Percentiles rank a stretch among this genome's conserved stretches.
These are phyloP conservation scores for Chrysopilus asiliformis DNA, from an alignment of 2,888 invertebrate genomes.

Conservation along the genomic window DNA sequence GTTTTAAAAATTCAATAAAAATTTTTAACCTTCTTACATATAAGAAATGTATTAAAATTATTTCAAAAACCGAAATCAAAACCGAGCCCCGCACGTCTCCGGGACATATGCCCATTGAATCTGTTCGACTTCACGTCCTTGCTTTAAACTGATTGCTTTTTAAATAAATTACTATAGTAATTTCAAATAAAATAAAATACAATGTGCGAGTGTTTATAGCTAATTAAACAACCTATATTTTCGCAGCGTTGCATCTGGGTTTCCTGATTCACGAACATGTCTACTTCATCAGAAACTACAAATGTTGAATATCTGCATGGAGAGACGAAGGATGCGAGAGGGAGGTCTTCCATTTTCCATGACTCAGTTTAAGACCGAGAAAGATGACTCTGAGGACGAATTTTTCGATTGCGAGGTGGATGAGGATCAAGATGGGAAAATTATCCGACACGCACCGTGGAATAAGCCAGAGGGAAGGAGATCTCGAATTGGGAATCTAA, in stretches of 20 bases:
- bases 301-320: constrained; percentile 67
- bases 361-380: constrained; percentile 17
- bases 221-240: too few relatives aligned
- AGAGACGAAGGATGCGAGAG: constrained; percentile 43
- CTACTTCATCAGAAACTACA: constrained; percentile 91
- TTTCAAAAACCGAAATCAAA: too few relatives aligned
- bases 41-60: too few relatives aligned
- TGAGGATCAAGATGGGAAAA: constrained; percentile 18
- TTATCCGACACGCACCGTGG: constrained; percentile 40
- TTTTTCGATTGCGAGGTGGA: constrained; percentile 56
- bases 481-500: constrained; percentile 51
- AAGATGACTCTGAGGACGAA: constrained; percentile 49
- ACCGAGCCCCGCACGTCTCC: too few relatives aligned
- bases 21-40: too few relatives aligned
- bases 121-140: too few relatives aligned
- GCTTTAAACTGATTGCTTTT: too few relatives aligned
- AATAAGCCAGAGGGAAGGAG: constrained; percentile 57
- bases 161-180: too few relatives aligned
- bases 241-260: constrained; percentile 59
- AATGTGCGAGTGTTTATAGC: too few relatives aligned
- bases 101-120: too few relatives aligned
- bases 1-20: too few relatives aligned
- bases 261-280: constrained; percentile 79
- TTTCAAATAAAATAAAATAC: too few relatives aligned
- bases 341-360: constrained; percentile 30